Evolutionary conservation across 2,888 invertebrate species (phyloP).

Genomic region (Phengaris alcon): DNA sequence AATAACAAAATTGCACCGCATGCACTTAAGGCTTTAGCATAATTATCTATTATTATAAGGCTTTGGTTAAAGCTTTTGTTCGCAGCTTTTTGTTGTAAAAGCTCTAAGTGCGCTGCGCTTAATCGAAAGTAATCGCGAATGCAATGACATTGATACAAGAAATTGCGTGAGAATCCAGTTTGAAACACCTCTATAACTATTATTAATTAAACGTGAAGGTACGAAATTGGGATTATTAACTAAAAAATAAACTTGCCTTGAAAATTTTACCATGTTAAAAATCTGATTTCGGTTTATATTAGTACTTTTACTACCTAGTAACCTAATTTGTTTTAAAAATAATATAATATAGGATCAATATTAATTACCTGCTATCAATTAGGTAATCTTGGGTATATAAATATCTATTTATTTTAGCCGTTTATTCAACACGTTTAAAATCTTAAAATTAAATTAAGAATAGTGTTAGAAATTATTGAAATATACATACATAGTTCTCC

Average conservation of each 20-base stretch:
- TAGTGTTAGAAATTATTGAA: no score
- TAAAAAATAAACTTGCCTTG: background rate
- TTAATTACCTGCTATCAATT: no score
- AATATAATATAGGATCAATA: no score
- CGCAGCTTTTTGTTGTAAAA: constrained; percentile 4
- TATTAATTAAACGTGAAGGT: constrained; percentile 1
- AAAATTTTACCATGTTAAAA: background rate
- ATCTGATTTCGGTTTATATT: background rate
- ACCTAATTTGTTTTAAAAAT: no score
- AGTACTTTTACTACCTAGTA: background rate
- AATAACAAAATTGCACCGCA: background rate
- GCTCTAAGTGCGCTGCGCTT: constrained; percentile 6
- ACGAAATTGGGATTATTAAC: constrained; percentile 8
- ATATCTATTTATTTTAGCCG: no score
- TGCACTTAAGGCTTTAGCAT: background rate
- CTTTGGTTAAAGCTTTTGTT: constrained; percentile 1
- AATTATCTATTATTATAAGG: background rate
- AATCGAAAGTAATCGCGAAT: constrained; percentile 28
- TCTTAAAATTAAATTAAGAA: no score
- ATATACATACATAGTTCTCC: constrained; percentile 80
- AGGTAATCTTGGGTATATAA: no score
- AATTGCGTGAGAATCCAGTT: constrained; percentile 25
- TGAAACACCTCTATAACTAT: constrained; percentile 11
- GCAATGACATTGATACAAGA: constrained; percentile 25
- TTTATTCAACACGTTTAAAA: no score